Base-by-base conservation (phyloP, 1,140 invertebrate genomes). In the Coelopa frigida region DNA sequence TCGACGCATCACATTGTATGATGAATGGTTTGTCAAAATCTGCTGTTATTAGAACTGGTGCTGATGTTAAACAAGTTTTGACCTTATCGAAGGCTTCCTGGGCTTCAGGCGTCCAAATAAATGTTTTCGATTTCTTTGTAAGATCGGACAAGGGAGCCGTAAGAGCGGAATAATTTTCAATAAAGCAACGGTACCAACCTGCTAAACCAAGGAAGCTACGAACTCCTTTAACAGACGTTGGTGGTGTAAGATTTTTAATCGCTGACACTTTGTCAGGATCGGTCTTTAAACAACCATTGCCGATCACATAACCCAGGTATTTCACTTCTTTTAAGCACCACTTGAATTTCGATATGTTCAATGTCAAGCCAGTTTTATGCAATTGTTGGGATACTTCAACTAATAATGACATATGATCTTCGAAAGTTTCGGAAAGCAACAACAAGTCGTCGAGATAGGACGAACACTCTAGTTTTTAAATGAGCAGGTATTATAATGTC, bases 151-250 rank as follows among this genome's bases (percentile, higher is more conserved):
- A 41, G 3, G 71, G 71, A 5, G 29, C 45, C 3, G 56, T 42
- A 4, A 61, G 37, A 8, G 41, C 40, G 0, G 71, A 45, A 49
- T 62, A 72, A 39, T 63, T 51, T 17, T 44, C 18, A 12, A 71
- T 56, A 44, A 73, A 72, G 15, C 56, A 31, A 0, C 51, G 35
- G 41, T 68, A 71, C 59, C 63, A 61, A 5, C 40, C 56, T 3
- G 39, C 44, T 38, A 63, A 52, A 6, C 59, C 59, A 1, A 66
- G 20, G 17, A 49, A 49, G 2, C 40, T 20, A 3, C 47, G 20
- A 2, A 43, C 5, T 22, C 37, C 33, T 18, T 35, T 43, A 1
- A 23, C 5, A 10, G 21, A 37, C 21, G 23, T 36, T 5, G 47
- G 40, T 1, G 29, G 10, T 3, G 39, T 33, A 22, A 33, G 38